phyloP scores from a whole-genome alignment of 2,797 vertebrate genomes.

The Vultur gryphus region DNA sequence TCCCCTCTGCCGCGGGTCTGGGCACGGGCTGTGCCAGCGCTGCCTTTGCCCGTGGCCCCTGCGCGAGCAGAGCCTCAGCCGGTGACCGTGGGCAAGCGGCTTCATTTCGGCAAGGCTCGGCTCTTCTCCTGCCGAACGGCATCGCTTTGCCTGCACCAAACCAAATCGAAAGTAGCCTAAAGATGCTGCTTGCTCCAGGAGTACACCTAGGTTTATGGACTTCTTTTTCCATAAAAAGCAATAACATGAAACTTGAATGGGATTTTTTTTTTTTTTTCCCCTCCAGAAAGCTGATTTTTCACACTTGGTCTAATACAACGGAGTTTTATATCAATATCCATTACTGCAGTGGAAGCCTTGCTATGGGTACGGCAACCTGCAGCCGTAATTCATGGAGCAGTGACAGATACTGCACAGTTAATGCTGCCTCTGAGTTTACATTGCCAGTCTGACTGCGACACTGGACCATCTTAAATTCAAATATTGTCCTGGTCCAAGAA shows the following conservation, averaged over 20 bases:
- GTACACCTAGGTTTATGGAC: not conserved
- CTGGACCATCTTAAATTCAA: not conserved
- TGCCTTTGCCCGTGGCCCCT: not conserved
- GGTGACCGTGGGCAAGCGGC: rapidly evolving
- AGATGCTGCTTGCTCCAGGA: not conserved
- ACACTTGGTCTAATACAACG: not conserved
- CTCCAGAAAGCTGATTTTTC: not conserved
- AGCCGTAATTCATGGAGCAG: rapidly evolving
- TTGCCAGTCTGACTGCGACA: not conserved
- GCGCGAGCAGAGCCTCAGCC: not conserved
- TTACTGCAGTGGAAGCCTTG: not conserved
- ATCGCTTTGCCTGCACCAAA: not conserved
- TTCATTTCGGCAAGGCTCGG: rapidly evolving
- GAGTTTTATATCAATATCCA: not conserved
- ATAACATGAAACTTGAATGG: not conserved
- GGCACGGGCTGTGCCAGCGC: rapidly evolving
- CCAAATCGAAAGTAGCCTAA: no score
- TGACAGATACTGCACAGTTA: not conserved
- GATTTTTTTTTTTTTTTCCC: not conserved
- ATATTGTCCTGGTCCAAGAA: not conserved
- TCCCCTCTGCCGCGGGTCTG: not conserved
- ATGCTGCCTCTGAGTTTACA: not conserved
- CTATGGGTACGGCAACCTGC: not conserved
- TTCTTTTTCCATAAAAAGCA: not conserved
- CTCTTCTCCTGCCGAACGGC: not conserved